These are phyloP conservation scores for Ptilonorhynchus violaceus DNA, from an alignment of 2,113 vertebrate genomes.

Conservation along the genomic window DNA sequence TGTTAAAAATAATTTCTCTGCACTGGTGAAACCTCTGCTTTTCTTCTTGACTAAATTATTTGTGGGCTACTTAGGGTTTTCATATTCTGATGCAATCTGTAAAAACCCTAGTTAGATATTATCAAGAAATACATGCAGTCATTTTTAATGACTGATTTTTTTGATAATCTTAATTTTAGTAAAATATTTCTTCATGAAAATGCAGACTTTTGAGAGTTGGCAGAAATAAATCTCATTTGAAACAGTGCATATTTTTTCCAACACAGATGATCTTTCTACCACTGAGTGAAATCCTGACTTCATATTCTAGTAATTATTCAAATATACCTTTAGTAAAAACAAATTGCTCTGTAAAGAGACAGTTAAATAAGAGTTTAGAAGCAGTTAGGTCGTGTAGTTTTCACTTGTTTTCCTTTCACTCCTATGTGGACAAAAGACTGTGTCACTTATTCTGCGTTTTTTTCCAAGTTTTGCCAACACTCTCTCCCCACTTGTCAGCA, in stretches of 20 bases:
- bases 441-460: background rate
- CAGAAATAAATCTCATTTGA: background rate
- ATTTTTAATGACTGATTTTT: background rate
- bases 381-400: background rate
- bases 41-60: background rate
- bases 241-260: background rate
- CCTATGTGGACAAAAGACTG: background rate
- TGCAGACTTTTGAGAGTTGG: background rate
- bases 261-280: background rate
- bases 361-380: background rate
- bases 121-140: background rate
- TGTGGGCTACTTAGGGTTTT: background rate
- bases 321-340: background rate
- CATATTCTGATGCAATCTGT: background rate
- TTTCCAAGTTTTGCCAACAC: background rate
- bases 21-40: background rate
- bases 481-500: background rate
- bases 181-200: background rate
- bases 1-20: background rate
- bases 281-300: background rate
- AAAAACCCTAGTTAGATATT: background rate
- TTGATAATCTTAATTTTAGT: background rate
- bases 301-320: background rate
- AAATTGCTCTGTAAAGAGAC: background rate
- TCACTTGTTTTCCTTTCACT: background rate